Evolutionary conservation across 2,113 vertebrate genomes (phyloP), one percentile per base, ranked within the genome.

Genomic region (Paradoxurus hermaphroditus): DNA sequence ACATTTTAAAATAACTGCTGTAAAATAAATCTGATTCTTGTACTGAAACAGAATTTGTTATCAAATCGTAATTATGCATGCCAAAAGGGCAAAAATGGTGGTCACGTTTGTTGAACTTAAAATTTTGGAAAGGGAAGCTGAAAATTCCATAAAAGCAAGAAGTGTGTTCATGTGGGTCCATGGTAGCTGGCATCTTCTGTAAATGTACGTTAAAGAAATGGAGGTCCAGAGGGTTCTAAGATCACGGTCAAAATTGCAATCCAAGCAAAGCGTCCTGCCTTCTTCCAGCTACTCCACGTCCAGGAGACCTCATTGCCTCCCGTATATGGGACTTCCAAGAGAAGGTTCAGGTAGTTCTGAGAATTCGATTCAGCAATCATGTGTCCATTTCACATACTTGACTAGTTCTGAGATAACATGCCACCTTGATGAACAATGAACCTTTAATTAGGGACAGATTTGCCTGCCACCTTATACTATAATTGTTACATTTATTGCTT

Each of bases 361-460:
- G 62, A 53, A 29, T 13, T 77, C 36, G 75, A 78, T 27, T 56
- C 41, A 21, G 0, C 36, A 14, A 0, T 63, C 44, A 3, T 4
- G 27, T 7, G 44, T 68, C 14, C 13, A 11, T 39, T n/a, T 63
- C 46, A n/a, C 25, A 15, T 23, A 7, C 73, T 29, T 62, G 53
- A 90, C 92, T 51, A 68, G 39, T n/a, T 78, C 72, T 46, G 53
- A 83, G 67, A 29, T 53, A 77, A 41, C 10, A 5, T 31, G 39
- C 23, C 15, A 36, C 68, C 31, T 0, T 56, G 41, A 65, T 44
- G 56, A 79, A 53, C 85, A 65, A 3, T 16, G 49, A 49, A 44
- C 82, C 77, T 94, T 96, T 96, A 87, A 94, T 90, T 70, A 65
- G 68, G 86, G 27, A 56, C 49, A 85, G 0, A 85, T 70, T 82